Evolutionary conservation across 2,888 invertebrate species (phyloP).

Genomic region (Agrotis exclamationis): DNA sequence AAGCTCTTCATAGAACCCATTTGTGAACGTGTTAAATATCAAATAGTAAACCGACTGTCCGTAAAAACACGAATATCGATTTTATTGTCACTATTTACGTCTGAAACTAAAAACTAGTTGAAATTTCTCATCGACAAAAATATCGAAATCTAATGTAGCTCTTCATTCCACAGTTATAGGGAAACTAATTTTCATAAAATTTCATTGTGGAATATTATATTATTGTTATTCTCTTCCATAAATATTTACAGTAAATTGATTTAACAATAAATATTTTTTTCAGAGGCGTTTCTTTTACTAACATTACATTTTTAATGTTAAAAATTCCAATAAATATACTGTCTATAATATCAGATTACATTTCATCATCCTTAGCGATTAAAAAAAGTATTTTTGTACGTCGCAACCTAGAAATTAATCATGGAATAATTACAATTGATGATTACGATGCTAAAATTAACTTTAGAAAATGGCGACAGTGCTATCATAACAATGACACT

Average conservation of each 20-base stretch:
- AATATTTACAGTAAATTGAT: too few relatives aligned
- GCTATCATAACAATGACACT: not conserved
- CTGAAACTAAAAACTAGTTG: not conserved
- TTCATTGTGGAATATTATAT: too few relatives aligned
- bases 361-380: not conserved
- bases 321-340: too few relatives aligned
- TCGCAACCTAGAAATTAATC: not conserved
- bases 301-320: too few relatives aligned
- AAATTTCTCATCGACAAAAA: too few relatives aligned
- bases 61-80: not conserved
- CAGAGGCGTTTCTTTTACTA: not conserved
- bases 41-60: not conserved
- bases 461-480: not conserved
- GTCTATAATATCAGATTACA: not conserved
- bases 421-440: not conserved
- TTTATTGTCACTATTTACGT: too few relatives aligned
- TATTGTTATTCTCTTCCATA: too few relatives aligned
- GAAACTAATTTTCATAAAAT: too few relatives aligned
- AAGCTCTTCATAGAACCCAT: constrained; percentile 29
- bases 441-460: constrained; percentile 25
- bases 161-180: too few relatives aligned
- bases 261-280: not conserved
- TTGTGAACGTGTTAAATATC: constrained; percentile 13
- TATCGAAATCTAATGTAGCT: too few relatives aligned
- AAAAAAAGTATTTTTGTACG: constrained; percentile 1